These are phyloP conservation scores for Drosophila repletoides DNA, from an alignment of 1,140 invertebrate species.

Conservation along the genomic window DNA sequence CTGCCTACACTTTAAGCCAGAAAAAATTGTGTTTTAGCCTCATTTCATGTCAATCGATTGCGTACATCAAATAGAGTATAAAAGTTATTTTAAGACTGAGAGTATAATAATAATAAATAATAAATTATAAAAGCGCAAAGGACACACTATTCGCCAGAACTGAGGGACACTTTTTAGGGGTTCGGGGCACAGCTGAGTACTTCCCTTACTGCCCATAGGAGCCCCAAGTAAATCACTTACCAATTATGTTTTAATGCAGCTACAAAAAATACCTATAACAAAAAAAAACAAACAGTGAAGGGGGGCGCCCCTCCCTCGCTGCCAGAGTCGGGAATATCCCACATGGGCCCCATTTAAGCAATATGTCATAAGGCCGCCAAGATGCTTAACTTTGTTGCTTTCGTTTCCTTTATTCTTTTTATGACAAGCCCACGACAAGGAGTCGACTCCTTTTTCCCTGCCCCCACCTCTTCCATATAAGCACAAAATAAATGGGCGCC, in stretches of 20 bases:
- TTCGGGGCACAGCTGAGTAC: no score
- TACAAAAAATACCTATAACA: conserved; percentile 33
- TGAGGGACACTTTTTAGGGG: no score
- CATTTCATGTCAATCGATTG: no score
- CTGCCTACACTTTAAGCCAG: no score
- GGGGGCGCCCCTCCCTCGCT: background rate
- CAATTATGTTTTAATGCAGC: conserved; percentile 49
- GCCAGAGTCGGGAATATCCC: no score
- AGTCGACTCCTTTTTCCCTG: conserved; percentile 1
- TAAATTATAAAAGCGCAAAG: no score
- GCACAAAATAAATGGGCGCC: conserved; percentile 63
- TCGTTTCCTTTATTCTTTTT: conserved; percentile 38
- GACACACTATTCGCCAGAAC: no score
- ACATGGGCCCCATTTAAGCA: conserved; percentile 72
- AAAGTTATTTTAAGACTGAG: no score
- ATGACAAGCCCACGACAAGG: conserved; percentile 54
- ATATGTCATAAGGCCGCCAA: conserved; percentile 75
- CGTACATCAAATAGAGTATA: no score
- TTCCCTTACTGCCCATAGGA: background rate
- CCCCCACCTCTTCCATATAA: conserved; percentile 14
- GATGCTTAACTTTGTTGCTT: conserved; percentile 67
- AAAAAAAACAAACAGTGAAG: no score
- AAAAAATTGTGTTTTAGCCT: no score
- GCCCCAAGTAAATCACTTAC: conserved; percentile 30
- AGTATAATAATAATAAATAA: no score